Percentiles rank a stretch among this genome's conserved stretches.
Conservation (phyloP, 2,797 vertebrate genomes). For the Vespertilio murinus region DNA sequence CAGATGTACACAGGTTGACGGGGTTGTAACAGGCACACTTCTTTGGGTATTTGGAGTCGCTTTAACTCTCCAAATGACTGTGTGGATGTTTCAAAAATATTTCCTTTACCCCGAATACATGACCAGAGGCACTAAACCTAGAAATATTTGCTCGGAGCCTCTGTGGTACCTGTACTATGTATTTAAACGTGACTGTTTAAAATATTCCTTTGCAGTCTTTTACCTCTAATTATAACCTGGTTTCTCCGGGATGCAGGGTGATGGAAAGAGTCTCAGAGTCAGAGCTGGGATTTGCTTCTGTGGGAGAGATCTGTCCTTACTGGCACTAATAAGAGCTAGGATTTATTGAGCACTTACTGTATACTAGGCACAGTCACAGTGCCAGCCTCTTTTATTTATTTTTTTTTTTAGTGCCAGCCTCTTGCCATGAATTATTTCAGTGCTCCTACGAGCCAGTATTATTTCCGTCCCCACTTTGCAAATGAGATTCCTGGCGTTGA, state of each 20-base stretch:
- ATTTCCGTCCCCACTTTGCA: conserved; percentile 46
- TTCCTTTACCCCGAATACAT: not conserved
- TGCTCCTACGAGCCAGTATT: conserved; percentile 20
- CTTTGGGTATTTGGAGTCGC: not conserved
- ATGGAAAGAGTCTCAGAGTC: not conserved
- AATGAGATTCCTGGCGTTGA: conserved; percentile 21
- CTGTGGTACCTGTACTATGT: not conserved
- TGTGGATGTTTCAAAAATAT: conserved; percentile 6
- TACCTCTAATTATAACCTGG: not conserved
- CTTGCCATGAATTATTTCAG: conserved; percentile 47
- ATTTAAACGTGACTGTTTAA: not conserved
- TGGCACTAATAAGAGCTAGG: not conserved
- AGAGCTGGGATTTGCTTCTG: not conserved
- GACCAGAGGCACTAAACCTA: not conserved
- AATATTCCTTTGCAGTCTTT: not conserved
- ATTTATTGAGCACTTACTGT: conserved; percentile 13
- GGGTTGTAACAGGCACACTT: not conserved
- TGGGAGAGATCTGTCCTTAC: not conserved
- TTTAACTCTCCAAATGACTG: not conserved
- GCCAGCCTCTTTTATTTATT: conserved; percentile 20
- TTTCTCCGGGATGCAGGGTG: not conserved
- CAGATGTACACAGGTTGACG: not conserved
- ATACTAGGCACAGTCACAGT: conserved; percentile 8
- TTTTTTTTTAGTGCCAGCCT: conserved; percentile 10
- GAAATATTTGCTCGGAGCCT: not conserved